Evolutionary conservation across 2,113 vertebrate species (phyloP), one percentile per base, ranked within the genome.

Genomic region (Halichoerus grypus): DNA sequence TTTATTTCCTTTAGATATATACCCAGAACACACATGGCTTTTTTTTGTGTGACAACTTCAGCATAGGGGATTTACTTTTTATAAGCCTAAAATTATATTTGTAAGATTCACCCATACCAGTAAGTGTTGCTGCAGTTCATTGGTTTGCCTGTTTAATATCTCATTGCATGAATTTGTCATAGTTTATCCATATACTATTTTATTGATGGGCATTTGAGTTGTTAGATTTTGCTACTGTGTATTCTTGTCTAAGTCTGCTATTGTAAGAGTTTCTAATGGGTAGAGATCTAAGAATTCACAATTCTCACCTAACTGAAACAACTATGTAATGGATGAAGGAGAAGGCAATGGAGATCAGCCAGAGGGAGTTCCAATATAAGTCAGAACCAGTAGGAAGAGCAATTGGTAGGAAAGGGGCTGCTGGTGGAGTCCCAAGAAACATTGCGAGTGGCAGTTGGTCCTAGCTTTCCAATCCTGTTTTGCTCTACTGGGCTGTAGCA

Each of bases 121-220:
- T 39, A 89, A 91, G 55, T 86, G 28, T 39, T 93, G 83, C 31
- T 71, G 5, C 15, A 88, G 36, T 80, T 69, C 55, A 84, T 46
- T 96, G 51, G 65, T 90, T 74, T 82, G 63, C 81, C 19, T 89
- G 12, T 95, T 57, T 94, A 89, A 46, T 57, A 88, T 74, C 84
- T 67, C 5, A 53, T 33, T 61, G 26, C 11, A 83, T 63, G 13
- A 82, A 49, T 31, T 63, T 59, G 46, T 91, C 26, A 49, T 4
- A 94, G 16, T 69, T 93, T 83, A 93, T 86, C 22, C 63, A 82
- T 46, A 63, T 4, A 82, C 22, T 74, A 77, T 80, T 1, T 26
- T 59, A n/a, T 42, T 95, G 16, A 72, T n/a, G 31, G 85, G 12
- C 49, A 86, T 84, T 94, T 88, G 28, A n/a, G 26, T 88, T 94